These are phyloP conservation scores for Bombus breviceps DNA, from an alignment of 1,140 invertebrate genomes.

Conservation along the genomic window DNA sequence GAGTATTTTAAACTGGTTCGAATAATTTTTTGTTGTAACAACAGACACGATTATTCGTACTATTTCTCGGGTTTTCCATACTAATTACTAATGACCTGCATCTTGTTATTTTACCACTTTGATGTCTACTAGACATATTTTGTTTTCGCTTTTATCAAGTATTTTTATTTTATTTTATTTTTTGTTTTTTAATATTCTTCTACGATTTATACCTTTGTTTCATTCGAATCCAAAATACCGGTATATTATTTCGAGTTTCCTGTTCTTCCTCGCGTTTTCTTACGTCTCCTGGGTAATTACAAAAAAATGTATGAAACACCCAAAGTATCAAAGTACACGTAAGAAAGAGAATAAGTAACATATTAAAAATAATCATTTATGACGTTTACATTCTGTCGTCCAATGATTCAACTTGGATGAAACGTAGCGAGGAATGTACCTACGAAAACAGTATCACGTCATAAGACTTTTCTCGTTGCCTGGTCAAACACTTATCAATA, in stretches of 20 bases:
- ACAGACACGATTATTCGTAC: no score
- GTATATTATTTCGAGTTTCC: neutral
- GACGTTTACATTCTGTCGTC: neutral
- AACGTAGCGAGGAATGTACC: neutral
- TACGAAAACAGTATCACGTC: neutral
- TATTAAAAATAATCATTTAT: neutral
- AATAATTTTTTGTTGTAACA: no score
- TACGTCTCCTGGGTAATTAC: neutral
- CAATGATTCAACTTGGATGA: neutral
- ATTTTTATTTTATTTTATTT: neutral
- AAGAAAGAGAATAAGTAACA: neutral
- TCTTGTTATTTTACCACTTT: no score
- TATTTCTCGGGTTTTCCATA: no score
- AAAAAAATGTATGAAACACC: neutral
- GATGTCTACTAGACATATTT: no score
- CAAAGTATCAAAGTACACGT: neutral
- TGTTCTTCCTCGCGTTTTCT: neutral
- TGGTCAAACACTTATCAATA: neutral
- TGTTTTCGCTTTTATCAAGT: neutral
- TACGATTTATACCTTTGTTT: neutral
- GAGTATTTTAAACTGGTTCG: no score
- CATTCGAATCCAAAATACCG: neutral
- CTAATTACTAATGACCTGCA: no score
- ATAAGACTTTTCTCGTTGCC: neutral
- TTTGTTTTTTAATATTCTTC: neutral